These are phyloP conservation scores for Stichodactyla mertensii DNA, from an alignment of 64 coral and sea anemone genomes.

Conservation along the genomic window DNA sequence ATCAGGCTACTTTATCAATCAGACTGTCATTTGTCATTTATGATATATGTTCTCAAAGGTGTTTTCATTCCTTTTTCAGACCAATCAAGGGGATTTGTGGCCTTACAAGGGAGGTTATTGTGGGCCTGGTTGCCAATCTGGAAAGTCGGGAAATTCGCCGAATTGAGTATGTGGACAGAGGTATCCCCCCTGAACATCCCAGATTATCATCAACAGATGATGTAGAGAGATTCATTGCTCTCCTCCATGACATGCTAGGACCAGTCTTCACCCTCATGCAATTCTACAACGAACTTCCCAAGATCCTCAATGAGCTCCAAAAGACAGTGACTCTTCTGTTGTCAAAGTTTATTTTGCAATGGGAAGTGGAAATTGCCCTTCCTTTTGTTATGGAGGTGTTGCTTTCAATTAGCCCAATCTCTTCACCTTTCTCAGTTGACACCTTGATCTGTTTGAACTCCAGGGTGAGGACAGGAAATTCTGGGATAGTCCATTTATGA, in stretches of 20 bases:
- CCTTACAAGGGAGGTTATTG: slow-evolving; percentile 29
- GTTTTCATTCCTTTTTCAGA: neutral
- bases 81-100: slow-evolving; percentile 45
- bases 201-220: slow-evolving; percentile 38
- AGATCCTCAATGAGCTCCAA: slow-evolving; percentile 16
- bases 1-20: too few relatives aligned
- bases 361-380: too few relatives aligned
- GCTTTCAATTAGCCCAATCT: too few relatives aligned
- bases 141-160: slow-evolving; percentile 22
- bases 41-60: too few relatives aligned
- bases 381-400: too few relatives aligned
- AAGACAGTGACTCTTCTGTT: too few relatives aligned
- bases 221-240: slow-evolving; percentile 37
- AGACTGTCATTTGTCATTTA: too few relatives aligned
- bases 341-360: too few relatives aligned
- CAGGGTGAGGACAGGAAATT: too few relatives aligned
- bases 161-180: neutral
- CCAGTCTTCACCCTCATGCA: neutral
- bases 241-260: slow-evolving; percentile 8
- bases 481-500: too few relatives aligned
- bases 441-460: too few relatives aligned
- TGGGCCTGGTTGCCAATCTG: slow-evolving; percentile 20
- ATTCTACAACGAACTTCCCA: neutral
- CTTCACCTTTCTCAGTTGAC: too few relatives aligned
- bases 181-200: slow-evolving; percentile 21